phyloP scores from a whole-genome alignment of 1,140 invertebrate genomes.

The Triops longicaudatus region DNA sequence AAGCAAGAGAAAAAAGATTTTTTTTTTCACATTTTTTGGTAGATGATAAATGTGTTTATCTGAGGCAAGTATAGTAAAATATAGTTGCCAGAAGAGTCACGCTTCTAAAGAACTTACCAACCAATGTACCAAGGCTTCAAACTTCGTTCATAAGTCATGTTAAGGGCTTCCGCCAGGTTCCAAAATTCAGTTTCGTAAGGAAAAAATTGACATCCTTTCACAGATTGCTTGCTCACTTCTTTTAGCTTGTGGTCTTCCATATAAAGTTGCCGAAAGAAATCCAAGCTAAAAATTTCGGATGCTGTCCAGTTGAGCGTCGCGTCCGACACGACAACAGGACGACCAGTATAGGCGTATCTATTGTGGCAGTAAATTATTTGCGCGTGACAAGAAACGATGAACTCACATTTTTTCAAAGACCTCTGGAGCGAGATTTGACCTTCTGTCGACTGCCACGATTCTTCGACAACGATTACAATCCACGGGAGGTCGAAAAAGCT shows the following conservation, averaged over 20 bases:
- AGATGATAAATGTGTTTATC: constrained; percentile 18
- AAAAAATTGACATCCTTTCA: constrained; percentile 74
- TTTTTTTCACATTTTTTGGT: not conserved
- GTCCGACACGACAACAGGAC: constrained; percentile 75
- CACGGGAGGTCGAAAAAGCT: constrained; percentile 39
- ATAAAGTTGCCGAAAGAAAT: constrained; percentile 73
- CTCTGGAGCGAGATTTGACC: constrained; percentile 36
- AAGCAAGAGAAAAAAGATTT: not conserved
- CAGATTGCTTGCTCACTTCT: constrained; percentile 40
- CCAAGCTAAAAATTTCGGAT: constrained; percentile 54
- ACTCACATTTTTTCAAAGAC: constrained; percentile 39
- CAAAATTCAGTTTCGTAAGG: constrained; percentile 79
- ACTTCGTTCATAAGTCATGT: constrained; percentile 57
- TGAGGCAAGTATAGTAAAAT: not conserved
- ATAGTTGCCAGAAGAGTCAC: no score
- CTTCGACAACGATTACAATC: constrained; percentile 39
- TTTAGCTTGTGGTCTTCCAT: constrained; percentile 35
- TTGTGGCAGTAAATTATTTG: constrained; percentile 17
- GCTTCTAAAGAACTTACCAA: no score
- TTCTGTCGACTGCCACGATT: constrained; percentile 36
- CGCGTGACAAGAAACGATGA: not conserved
- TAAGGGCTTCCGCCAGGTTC: constrained; percentile 64
- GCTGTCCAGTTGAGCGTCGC: constrained; percentile 71
- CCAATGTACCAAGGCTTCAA: constrained; percentile 77
- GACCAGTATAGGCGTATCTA: constrained; percentile 64